Evolutionary conservation across 2,888 invertebrate species (phyloP), one percentile per base, ranked within the genome.

Genomic region (Chorisops tibialis): DNA sequence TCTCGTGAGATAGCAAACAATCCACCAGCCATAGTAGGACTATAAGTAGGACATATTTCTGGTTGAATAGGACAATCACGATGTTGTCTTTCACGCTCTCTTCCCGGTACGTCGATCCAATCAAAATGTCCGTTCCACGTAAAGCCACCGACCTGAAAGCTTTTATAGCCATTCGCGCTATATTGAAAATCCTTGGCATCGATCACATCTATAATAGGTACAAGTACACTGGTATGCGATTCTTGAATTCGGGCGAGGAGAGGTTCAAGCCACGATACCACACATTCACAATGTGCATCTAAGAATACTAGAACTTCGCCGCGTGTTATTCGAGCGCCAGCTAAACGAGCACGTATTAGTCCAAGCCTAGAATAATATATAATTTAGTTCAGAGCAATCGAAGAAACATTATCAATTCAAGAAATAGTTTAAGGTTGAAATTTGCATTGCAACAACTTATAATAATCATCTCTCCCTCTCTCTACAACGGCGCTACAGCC

Each of bases 21-120:
- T 0, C 97, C 98, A 1, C 98, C 97, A n/a, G 97, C 96, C 97
- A 97, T 98, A 0, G 97, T 98, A 0, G 98, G 97, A 0, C 95
- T 91, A 70, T 83, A 74, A 21, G 78, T 77, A 0, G 78, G 79
- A 54, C 78, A 79, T 24, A 75, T 74, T 62, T 76, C 75, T 0
- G 70, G 65, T 2, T 71, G 70, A 45, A 69, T 68, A 39, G 69
- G 70, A 64, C 79, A 79, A 43, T 75, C 76, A 1, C 69, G 65
- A 11, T 64, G 58, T 52, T 76, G 75, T 2, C 79, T 74, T 52
- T 71, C 67, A 39, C 74, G 74, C 63, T 79, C 79, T n/a, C 74
- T 71, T 37, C 72, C 71, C 9, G 79, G 72, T 54, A 79, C 68
- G 66, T 78, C 75, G 19, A 93, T 89, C 96, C 96, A 96, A 2